Percentiles rank a stretch among this genome's conserved stretches.
These are phyloP conservation scores for Leptestheria dahalacensis DNA, from an alignment of 1,140 invertebrate species.

Conservation along the genomic window DNA sequence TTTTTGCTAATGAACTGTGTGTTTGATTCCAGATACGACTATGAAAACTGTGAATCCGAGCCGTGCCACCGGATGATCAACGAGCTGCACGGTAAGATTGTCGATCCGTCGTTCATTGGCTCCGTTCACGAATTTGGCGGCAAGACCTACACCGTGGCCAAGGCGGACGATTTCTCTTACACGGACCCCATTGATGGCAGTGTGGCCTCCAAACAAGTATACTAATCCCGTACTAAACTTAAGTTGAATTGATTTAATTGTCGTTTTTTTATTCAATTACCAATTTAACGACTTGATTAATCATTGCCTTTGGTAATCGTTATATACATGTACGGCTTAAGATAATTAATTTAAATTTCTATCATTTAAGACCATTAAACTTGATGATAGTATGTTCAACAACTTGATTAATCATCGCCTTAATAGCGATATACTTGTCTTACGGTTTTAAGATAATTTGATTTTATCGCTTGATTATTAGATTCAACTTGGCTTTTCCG, in stretches of 20 bases:
- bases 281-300: neutral
- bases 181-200: constrained; percentile 85
- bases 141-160: constrained; percentile 56
- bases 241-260: neutral
- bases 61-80: constrained; percentile 75
- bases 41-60: constrained; percentile 83
- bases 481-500: no score
- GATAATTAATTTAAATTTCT: no score
- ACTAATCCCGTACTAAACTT: no score
- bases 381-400: no score
- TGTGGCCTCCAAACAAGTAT: constrained; percentile 74
- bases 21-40: constrained; percentile 61
- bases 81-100: constrained; percentile 50
- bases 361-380: no score
- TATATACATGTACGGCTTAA: no score
- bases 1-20: neutral
- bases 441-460: no score
- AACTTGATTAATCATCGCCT: constrained; percentile 6
- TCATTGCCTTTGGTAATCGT: no score
- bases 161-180: constrained; percentile 84
- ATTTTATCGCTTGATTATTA: no score
- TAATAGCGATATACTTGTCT: no score
- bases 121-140: constrained; percentile 39
- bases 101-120: constrained; percentile 45
- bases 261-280: neutral